These are phyloP conservation scores for Camelus dromedarius DNA, from an alignment of 2,113 vertebrate genomes.

Conservation along the genomic window DNA sequence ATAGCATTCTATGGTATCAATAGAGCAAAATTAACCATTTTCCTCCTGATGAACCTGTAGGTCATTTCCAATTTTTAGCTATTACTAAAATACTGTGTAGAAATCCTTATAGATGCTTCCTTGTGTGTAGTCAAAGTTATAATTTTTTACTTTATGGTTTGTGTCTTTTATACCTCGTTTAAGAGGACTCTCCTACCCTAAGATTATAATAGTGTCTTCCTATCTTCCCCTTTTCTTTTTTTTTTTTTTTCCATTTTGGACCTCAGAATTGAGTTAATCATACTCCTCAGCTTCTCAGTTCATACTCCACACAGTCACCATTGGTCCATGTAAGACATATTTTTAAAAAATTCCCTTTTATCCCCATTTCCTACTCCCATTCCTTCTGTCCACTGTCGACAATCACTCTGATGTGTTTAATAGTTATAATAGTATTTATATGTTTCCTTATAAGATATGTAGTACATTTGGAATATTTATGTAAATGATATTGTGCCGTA, in stretches of 20 bases:
- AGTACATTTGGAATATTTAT: background rate
- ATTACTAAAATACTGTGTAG: constrained; percentile 14
- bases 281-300: background rate
- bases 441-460: background rate
- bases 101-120: background rate
- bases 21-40: background rate
- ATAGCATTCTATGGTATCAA: background rate
- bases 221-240: background rate
- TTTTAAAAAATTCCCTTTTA: background rate
- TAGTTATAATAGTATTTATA: background rate
- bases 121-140: background rate
- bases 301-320: background rate
- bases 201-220: background rate
- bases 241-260: background rate
- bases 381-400: too few relatives aligned
- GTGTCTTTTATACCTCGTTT: background rate
- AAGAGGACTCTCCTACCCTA: background rate
- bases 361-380: background rate
- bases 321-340: background rate
- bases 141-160: constrained; percentile 12
- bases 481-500: background rate
- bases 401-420: background rate
- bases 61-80: background rate
- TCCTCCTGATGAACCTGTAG: background rate
- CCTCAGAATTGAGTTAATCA: background rate